These are phyloP conservation scores for Drosophila niveifrons DNA, from an alignment of 2,888 invertebrate genomes.

Conservation along the genomic window DNA sequence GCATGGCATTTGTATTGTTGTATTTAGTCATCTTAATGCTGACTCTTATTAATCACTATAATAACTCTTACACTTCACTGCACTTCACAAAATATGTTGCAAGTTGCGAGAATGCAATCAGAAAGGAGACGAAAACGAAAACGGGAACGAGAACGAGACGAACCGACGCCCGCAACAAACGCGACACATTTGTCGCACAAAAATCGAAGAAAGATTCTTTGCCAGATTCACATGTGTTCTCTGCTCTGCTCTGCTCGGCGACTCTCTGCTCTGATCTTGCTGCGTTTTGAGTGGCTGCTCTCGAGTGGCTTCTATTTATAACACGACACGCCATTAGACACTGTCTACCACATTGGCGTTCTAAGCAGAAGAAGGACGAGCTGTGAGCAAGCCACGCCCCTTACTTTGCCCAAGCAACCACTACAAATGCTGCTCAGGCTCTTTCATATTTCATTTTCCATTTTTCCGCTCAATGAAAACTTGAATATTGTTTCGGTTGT, in stretches of 20 bases:
- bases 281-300: slow-evolving; percentile 79
- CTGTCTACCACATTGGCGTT: slow-evolving; percentile 53
- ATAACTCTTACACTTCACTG: slow-evolving; percentile 15
- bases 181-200: slow-evolving; percentile 74
- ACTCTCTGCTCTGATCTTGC: slow-evolving; percentile 45
- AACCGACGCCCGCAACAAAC: slow-evolving; percentile 76
- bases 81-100: slow-evolving; percentile 27
- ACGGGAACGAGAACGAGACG: slow-evolving; percentile 34
- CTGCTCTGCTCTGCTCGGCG: slow-evolving; percentile 2
- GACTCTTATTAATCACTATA: slow-evolving; percentile 14
- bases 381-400: slow-evolving; percentile 45
- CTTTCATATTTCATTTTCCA: slow-evolving; percentile 23
- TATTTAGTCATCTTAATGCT: slow-evolving; percentile 72
- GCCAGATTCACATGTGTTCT: slow-evolving; percentile 48
- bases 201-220: slow-evolving; percentile 10
- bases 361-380: slow-evolving; percentile 70
- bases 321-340: slow-evolving; percentile 74
- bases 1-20: slow-evolving; percentile 59
- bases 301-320: slow-evolving; percentile 82
- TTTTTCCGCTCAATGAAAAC: slow-evolving; percentile 62
- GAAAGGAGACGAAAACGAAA: background rate
- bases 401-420: slow-evolving; percentile 53
- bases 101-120: background rate
- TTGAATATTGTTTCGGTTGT: background rate
- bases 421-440: slow-evolving; percentile 11